A percentile compares a stretch with the other conserved stretches of the same genome.
phyloP scores from a whole-genome alignment of 2,797 vertebrate genomes.

The Neomorphus geoffroyi region DNA sequence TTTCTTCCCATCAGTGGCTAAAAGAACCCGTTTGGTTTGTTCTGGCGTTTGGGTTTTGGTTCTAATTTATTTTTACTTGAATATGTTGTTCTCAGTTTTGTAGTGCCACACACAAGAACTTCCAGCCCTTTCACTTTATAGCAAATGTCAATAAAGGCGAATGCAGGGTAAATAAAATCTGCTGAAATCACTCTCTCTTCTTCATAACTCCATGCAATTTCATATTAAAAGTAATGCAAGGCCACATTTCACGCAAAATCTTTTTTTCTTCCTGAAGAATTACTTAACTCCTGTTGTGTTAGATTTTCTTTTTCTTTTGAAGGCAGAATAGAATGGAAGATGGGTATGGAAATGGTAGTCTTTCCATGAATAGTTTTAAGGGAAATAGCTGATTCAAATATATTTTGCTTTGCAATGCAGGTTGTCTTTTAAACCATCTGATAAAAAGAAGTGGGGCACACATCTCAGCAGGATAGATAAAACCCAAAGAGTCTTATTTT shows the following conservation, averaged over 20 bases:
- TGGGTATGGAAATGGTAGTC: background rate
- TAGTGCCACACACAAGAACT: background rate
- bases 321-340: background rate
- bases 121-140: background rate
- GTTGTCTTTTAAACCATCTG: background rate
- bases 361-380: background rate
- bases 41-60: background rate
- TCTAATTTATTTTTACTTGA: background rate
- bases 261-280: background rate
- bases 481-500: background rate
- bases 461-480: background rate
- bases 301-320: background rate
- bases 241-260: background rate
- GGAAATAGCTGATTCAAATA: background rate
- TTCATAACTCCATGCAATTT: background rate
- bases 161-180: background rate
- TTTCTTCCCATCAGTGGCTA: background rate
- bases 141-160: background rate
- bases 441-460: background rate
- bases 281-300: background rate
- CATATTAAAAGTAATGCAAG: background rate
- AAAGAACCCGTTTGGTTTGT: background rate
- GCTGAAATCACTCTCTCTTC: background rate
- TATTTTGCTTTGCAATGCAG: background rate
- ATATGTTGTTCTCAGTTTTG: background rate